phyloP scores from a whole-genome alignment of 2,888 invertebrate genomes.

The Erebia aethiops region DNA sequence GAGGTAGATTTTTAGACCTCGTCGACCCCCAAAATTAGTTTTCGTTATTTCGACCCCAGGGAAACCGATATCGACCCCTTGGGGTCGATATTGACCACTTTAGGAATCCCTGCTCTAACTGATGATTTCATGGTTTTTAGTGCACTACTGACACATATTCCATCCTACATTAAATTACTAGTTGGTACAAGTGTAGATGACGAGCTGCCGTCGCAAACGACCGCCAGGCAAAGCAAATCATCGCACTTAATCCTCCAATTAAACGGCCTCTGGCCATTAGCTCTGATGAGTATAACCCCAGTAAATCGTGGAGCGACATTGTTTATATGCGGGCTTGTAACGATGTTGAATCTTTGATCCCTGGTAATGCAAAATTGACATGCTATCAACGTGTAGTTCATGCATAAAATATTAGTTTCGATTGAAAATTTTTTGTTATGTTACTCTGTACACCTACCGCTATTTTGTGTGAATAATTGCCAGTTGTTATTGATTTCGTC shows the following conservation, averaged over 20 bases:
- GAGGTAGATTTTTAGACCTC: too few relatives aligned
- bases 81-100: too few relatives aligned
- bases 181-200: background rate
- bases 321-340: slow-evolving; percentile 23
- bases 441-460: background rate
- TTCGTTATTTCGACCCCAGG: too few relatives aligned
- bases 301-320: slow-evolving; percentile 23
- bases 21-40: too few relatives aligned
- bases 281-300: slow-evolving; percentile 24
- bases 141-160: background rate
- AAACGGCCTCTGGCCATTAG: slow-evolving; percentile 17
- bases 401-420: background rate
- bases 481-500: background rate
- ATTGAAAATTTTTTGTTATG: background rate
- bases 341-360: slow-evolving; percentile 15
- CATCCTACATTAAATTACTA: background rate
- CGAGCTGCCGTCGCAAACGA: background rate
- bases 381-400: background rate
- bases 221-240: slow-evolving; percentile 6
- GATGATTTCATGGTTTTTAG: background rate
- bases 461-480: background rate
- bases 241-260: slow-evolving; percentile 22
- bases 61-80: too few relatives aligned
- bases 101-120: too few relatives aligned
- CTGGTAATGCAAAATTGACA: slow-evolving; percentile 2